Percentiles rank a stretch among this genome's conserved stretches.
phyloP scores from a whole-genome alignment of 2,888 invertebrate genomes.

The Netelia fuscicornis region DNA sequence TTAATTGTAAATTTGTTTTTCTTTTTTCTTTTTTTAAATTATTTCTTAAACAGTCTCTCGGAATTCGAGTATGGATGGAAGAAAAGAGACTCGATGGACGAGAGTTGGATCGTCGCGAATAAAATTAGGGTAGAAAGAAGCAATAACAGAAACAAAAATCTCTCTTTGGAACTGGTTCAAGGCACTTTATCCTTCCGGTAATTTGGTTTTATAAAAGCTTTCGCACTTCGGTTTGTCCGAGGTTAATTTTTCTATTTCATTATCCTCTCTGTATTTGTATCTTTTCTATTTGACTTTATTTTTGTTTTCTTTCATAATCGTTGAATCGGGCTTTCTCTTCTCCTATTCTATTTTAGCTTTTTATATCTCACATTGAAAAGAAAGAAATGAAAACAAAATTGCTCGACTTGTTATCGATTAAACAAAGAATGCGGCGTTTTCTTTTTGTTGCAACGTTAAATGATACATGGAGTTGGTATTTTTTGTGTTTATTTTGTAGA shows the following conservation, averaged over 20 bases:
- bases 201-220: too few species aligned
- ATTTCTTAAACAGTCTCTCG: neutral
- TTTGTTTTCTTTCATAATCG: slow-evolving; percentile 3
- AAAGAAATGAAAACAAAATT: slow-evolving; percentile 13
- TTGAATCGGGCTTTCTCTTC: slow-evolving; percentile 71
- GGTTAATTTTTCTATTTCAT: neutral
- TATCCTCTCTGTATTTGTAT: neutral
- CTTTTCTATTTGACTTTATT: neutral
- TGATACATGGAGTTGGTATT: slow-evolving; percentile 62
- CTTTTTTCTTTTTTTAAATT: too few species aligned
- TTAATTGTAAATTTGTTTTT: neutral
- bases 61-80: neutral
- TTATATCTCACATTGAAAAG: slow-evolving; percentile 40
- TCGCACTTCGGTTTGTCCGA: too few species aligned
- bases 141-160: neutral
- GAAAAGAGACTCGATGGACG: too few species aligned
- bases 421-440: neutral
- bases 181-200: slow-evolving; percentile 24
- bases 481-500: slow-evolving; percentile 82
- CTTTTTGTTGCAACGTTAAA: neutral
- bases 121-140: neutral
- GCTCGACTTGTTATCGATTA: neutral
- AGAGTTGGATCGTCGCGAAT: slow-evolving; percentile 6
- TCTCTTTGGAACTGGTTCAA: slow-evolving; percentile 25
- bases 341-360: slow-evolving; percentile 70